phyloP scores from a whole-genome alignment of 2,113 vertebrate species.

The Myotis lucifugus region DNA sequence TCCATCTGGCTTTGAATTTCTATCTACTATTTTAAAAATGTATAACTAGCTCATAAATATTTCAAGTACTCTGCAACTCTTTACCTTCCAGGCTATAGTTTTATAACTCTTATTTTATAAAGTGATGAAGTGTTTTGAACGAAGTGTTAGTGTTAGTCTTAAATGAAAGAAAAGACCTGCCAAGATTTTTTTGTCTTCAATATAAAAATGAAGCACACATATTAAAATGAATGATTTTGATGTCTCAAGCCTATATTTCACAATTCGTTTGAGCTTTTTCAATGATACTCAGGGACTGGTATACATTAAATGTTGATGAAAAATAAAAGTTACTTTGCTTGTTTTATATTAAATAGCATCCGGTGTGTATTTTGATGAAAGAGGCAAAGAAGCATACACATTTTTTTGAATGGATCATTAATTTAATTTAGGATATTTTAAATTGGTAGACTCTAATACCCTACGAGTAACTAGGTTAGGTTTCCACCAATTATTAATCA shows the following conservation, averaged over 20 bases:
- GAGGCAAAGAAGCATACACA: neutral
- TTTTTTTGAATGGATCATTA: conserved; percentile 7
- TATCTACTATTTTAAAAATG: conserved; percentile 88
- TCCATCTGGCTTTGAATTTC: conserved; percentile 86
- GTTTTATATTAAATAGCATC: neutral
- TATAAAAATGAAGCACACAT: conserved; percentile 70
- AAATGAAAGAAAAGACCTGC: conserved; percentile 69
- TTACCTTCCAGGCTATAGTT: conserved; percentile 80
- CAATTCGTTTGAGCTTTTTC: neutral
- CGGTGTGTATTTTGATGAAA: neutral
- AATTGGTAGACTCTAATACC: neutral
- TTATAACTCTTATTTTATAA: conserved; percentile 77
- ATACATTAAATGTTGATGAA: neutral
- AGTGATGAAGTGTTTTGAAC: conserved; percentile 72
- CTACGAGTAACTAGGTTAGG: conserved; percentile 4
- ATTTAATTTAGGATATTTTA: conserved; percentile 1
- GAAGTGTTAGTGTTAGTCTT: conserved; percentile 65
- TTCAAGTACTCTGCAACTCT: conserved; percentile 85
- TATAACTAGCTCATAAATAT: conserved; percentile 88
- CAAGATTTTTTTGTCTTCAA: conserved; percentile 69
- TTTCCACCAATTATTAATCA: conserved; percentile 8
- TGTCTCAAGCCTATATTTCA: conserved; percentile 9
- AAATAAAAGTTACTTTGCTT: conserved; percentile 9
- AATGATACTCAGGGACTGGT: neutral
- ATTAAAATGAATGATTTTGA: conserved; percentile 77